A percentile compares a stretch with the other conserved stretches of the same genome.
phyloP scores from a whole-genome alignment of 2,888 invertebrate species.

The Drosophila prolongata region DNA sequence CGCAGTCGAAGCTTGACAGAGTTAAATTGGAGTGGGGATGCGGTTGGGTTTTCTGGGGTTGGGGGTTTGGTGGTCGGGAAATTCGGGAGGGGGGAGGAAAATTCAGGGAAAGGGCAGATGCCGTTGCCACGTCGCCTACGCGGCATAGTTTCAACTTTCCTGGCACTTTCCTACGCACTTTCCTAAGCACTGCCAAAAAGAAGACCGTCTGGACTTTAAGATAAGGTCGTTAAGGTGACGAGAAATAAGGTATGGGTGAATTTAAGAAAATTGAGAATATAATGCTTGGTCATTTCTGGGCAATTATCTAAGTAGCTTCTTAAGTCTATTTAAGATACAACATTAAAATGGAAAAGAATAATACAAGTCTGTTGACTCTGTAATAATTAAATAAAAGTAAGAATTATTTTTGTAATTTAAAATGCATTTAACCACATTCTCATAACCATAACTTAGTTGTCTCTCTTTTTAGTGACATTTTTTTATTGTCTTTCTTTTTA shows the following conservation, averaged over 20 bases:
- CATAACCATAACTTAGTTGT: too few species aligned
- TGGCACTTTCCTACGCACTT: constrained; percentile 29
- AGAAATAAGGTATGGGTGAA: neutral
- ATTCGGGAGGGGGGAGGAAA: constrained; percentile 9
- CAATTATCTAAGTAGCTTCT: too few species aligned
- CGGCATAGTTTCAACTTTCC: constrained; percentile 73
- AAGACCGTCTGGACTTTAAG: neutral
- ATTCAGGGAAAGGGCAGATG: constrained; percentile 26
- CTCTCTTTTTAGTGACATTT: too few species aligned
- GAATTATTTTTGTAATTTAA: too few species aligned
- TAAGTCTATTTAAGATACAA: too few species aligned
- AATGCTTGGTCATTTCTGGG: too few species aligned
- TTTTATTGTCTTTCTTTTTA: too few species aligned
- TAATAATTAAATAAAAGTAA: too few species aligned
- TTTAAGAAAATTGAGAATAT: neutral
- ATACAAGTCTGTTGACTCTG: too few species aligned
- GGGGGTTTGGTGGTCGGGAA: constrained; percentile 15
- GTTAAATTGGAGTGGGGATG: constrained; percentile 8
- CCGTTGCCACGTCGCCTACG: constrained; percentile 74
- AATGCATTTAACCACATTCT: too few species aligned
- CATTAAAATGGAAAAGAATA: too few species aligned
- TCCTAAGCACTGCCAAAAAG: constrained; percentile 25
- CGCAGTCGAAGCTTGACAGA: constrained; percentile 54
- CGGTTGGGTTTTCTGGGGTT: constrained; percentile 1
- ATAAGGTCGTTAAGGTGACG: neutral